Base-by-base conservation (phyloP, 2,113 vertebrate genomes). In the Muscicapa adusta region DNA sequence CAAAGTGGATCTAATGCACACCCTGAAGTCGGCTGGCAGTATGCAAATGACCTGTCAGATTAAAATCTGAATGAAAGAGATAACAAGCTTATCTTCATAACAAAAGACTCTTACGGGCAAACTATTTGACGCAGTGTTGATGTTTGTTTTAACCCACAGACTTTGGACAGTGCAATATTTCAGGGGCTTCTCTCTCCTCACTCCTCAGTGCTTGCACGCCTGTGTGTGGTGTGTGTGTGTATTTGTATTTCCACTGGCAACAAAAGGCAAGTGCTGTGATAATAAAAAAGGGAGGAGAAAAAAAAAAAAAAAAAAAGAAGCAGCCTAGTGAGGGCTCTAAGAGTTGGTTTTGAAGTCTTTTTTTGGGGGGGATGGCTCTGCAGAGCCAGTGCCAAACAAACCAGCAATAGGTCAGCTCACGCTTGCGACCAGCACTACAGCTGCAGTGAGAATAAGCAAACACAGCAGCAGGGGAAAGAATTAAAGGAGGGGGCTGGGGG, bases 41-140 rank as follows among this genome's bases (percentile, higher is more conserved):
- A 96, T 97, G 91, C 93, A 96, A 97, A 97, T 97, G 89, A 95
- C 91, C 96, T 96, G 96, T 97, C 97, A 97, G 97, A 98, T 98
- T 98, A 97, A 97, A 92, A 98, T 98, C 98, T 98, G 97, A 97
- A 96, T 97, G 97, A 97, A 97, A 96, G 96, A 97, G 97, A 97
- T 98, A 97, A 98, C 93, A 97, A 96, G 96, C 97, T 89, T 96
- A 98, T 98, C 97, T 98, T 97, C 98, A 98, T 98, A 97, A 98
- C 97, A 98, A 98, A 98, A 97, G 97, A 95, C 85, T 94, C 93
- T 97, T 96, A 94, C 38, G n/a, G 94, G 94, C 96, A 96, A 97
- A 97, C 96, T 93, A 94, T 97, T 96, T 91, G 93, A 96, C 93
- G 94, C 92, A 56, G 93, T 97, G 97, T 97, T 97, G 97, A 97